Evolutionary conservation across 2,888 invertebrate genomes (phyloP).

Genomic region (Neoscelio sp.): DNA sequence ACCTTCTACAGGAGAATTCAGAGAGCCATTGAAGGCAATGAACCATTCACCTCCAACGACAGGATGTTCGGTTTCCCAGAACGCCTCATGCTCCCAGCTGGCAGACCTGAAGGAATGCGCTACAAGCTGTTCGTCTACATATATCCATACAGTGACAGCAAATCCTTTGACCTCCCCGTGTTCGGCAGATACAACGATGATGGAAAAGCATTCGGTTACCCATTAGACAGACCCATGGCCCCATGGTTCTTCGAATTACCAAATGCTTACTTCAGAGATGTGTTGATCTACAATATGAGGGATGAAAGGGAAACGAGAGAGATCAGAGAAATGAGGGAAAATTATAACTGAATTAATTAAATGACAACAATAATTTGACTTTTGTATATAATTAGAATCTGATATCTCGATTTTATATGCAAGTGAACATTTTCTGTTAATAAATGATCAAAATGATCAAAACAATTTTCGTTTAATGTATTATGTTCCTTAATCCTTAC

Average conservation of each 20-base stretch:
- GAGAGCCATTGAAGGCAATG: conserved; percentile 77
- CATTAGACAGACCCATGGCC: conserved; percentile 85
- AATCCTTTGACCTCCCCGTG: conserved; percentile 83
- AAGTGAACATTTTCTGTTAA: conserved; percentile 49
- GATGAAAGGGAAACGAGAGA: conserved; percentile 69
- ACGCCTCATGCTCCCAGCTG: conserved; percentile 87
- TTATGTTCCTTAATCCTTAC: no score
- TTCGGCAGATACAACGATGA: conserved; percentile 83
- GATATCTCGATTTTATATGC: conserved; percentile 45
- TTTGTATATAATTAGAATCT: conserved; percentile 58
- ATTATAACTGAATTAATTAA: conserved; percentile 23
- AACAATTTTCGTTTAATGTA: not conserved
- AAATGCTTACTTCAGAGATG: conserved; percentile 86
- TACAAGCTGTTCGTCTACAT: conserved; percentile 87
- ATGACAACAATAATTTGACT: conserved; percentile 32
- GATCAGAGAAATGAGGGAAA: conserved; percentile 25
- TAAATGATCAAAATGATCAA: conserved; percentile 60
- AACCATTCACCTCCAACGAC: conserved; percentile 78
- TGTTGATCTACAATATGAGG: conserved; percentile 84
- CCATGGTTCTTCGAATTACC: conserved; percentile 84
- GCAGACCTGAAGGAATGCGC: conserved; percentile 86
- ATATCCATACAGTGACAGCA: conserved; percentile 84
- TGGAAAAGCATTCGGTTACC: conserved; percentile 85
- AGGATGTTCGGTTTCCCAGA: conserved; percentile 83
- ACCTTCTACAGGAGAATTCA: conserved; percentile 76